phyloP scores from a whole-genome alignment of 2,888 invertebrate species.

The Xestia xanthographa region DNA sequence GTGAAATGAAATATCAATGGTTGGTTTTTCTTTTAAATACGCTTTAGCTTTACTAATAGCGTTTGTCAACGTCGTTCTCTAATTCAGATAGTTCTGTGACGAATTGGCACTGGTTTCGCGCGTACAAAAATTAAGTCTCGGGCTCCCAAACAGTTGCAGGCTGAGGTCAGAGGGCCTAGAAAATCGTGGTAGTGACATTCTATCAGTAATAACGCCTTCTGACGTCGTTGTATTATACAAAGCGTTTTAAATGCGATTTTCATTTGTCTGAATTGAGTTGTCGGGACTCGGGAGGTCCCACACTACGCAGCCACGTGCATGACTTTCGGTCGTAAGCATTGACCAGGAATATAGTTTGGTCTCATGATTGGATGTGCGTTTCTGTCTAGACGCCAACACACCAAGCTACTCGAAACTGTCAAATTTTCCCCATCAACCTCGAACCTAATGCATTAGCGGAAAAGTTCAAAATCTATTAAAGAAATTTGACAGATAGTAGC shows the following conservation, averaged over 20 bases:
- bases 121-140: not conserved
- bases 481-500: no score
- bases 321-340: not conserved
- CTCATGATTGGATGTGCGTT: not conserved
- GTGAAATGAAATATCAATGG: not conserved
- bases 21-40: not conserved
- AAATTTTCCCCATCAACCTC: no score
- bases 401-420: no score
- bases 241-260: no score
- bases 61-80: constrained; percentile 3
- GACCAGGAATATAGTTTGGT: not conserved
- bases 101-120: not conserved
- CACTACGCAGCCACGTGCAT: not conserved
- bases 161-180: not conserved
- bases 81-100: not conserved
- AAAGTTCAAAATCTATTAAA: no score
- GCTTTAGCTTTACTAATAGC: not conserved
- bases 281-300: not conserved
- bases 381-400: no score
- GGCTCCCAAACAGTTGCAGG: not conserved
- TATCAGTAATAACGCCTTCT: not conserved
- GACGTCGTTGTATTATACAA: no score
- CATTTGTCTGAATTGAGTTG: no score
- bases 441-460: no score
- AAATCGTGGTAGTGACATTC: not conserved